Evolutionary conservation across 1,140 invertebrate genomes (phyloP).

Genomic region (Brachionus plicatilis): DNA sequence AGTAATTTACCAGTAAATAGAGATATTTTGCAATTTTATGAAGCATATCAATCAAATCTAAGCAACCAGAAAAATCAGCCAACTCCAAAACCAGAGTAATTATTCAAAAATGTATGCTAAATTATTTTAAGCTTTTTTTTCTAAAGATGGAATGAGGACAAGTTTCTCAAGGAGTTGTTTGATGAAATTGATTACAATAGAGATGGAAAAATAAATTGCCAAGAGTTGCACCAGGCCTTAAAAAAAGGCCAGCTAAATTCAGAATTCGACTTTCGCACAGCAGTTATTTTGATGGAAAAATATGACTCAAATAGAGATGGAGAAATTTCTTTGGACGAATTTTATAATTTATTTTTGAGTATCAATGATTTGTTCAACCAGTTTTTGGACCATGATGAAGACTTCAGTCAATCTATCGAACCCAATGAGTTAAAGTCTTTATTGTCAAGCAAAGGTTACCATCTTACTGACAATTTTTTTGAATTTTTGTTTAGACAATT

Average conservation of each 20-base stretch:
- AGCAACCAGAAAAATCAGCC: not conserved
- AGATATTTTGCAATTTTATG: not conserved
- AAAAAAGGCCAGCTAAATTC: not conserved
- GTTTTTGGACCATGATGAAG: constrained; percentile 28
- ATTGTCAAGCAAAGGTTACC: not conserved
- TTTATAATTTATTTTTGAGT: constrained; percentile 13
- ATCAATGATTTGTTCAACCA: not conserved
- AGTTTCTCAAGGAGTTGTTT: not conserved
- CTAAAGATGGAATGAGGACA: constrained; percentile 8
- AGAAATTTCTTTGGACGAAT: constrained; percentile 8
- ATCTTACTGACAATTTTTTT: not conserved
- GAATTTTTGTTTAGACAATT: not conserved
- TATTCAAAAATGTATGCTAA: not conserved
- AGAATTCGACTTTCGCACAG: not conserved
- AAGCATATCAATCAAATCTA: not conserved
- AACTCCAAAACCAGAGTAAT: not conserved
- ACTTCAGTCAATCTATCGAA: not conserved
- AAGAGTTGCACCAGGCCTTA: not conserved
- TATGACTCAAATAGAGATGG: constrained; percentile 13
- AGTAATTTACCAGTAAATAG: not conserved
- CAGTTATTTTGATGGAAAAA: constrained; percentile 10
- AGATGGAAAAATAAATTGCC: not conserved
- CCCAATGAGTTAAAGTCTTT: not conserved
- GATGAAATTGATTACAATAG: constrained; percentile 14
- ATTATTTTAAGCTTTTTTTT: not conserved